A percentile compares a stretch with the other conserved stretches of the same genome.
phyloP scores from a whole-genome alignment of 2,113 vertebrate species.

The Mandrillus leucophaeus region DNA sequence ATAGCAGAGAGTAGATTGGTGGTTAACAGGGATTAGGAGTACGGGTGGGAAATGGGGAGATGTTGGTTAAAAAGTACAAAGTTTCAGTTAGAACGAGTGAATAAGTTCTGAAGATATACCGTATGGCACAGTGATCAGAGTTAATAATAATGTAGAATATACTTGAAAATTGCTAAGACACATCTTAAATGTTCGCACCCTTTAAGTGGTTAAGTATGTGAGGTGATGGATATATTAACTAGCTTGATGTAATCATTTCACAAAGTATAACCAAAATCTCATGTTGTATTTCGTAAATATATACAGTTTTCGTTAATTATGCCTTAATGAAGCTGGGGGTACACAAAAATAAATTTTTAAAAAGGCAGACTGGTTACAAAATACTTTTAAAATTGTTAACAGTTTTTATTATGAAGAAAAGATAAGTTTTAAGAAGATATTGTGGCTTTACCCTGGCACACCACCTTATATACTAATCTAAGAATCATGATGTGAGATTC shows the following conservation, averaged over 20 bases:
- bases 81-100: not conserved
- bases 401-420: conserved; percentile 1
- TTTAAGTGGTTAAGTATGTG: not conserved
- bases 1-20: not conserved
- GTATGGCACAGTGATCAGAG: not conserved
- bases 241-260: not conserved
- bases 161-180: not conserved
- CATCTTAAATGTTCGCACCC: not conserved
- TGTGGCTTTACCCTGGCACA: not conserved
- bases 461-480: not conserved
- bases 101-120: not conserved
- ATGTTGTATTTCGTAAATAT: not conserved
- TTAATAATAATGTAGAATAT: not conserved
- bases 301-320: not conserved
- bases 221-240: not conserved
- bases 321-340: not conserved
- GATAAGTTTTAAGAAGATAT: not conserved
- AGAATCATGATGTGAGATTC: not conserved
- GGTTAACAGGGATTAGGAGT: not conserved
- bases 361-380: not conserved
- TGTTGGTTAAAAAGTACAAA: not conserved
- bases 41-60: not conserved
- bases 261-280: not conserved
- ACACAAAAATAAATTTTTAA: not conserved
- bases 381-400: not conserved